These are phyloP conservation scores for Bradypodion ventrale DNA, from an alignment of 2,797 vertebrate genomes.

Conservation along the genomic window DNA sequence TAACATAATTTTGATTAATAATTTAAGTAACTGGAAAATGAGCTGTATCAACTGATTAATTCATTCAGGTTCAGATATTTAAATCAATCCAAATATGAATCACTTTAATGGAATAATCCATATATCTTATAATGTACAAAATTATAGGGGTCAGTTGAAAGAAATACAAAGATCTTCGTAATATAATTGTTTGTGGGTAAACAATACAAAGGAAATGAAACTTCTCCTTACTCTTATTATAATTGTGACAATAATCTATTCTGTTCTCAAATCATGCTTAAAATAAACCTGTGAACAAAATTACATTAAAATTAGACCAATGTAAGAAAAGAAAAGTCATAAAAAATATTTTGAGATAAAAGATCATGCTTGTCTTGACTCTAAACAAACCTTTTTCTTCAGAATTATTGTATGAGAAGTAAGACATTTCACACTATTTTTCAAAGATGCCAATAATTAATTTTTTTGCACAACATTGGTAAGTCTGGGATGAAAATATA, in stretches of 20 bases:
- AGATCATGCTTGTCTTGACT: background rate
- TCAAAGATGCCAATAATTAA: background rate
- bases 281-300: conserved; percentile 9
- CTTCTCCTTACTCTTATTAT: background rate
- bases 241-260: background rate
- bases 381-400: conserved; percentile 16
- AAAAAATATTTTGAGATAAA: background rate
- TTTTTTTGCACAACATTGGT: background rate
- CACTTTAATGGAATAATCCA: background rate
- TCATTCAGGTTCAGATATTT: background rate
- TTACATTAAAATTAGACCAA: background rate
- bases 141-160: background rate
- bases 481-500: background rate
- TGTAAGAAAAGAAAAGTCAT: background rate
- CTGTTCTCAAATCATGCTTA: background rate
- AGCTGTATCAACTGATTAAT: background rate
- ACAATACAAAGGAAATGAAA: background rate
- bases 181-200: conserved; percentile 9
- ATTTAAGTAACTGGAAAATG: background rate
- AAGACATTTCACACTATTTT: background rate
- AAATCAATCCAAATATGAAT: background rate
- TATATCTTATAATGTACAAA: background rate
- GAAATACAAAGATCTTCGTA: background rate
- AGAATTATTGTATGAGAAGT: background rate
- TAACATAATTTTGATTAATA: background rate